These are phyloP conservation scores for Serilophus lunatus DNA, from an alignment of 2,113 vertebrate species.

Conservation along the genomic window DNA sequence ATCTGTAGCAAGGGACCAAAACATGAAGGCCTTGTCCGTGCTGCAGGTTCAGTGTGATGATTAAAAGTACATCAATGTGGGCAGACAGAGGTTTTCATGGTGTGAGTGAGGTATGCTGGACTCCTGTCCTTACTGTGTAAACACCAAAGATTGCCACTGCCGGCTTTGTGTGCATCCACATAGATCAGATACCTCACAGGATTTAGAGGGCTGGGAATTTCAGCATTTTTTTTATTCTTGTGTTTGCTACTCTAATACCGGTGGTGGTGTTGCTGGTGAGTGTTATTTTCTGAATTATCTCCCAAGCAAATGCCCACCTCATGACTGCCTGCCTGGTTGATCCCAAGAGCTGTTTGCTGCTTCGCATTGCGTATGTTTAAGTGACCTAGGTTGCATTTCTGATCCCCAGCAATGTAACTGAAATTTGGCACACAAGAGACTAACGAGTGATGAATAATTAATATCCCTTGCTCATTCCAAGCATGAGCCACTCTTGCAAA, in stretches of 20 bases:
- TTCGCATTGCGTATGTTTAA: not conserved
- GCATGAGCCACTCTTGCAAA: not conserved
- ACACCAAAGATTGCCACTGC: not conserved
- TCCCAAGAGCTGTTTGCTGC: not conserved
- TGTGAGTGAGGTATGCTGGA: rapidly evolving
- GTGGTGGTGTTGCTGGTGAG: not conserved
- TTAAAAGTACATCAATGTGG: not conserved
- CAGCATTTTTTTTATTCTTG: not conserved
- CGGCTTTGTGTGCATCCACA: not conserved
- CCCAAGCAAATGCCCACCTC: not conserved
- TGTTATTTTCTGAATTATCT: not conserved
- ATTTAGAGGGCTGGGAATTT: not conserved
- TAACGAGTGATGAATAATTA: not conserved
- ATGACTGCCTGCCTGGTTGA: not conserved
- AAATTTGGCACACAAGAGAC: not conserved
- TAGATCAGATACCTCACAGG: not conserved
- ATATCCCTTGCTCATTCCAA: not conserved
- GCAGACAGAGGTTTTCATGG: not conserved
- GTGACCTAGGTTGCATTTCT: not conserved
- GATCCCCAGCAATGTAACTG: not conserved
- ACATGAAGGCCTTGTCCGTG: not conserved
- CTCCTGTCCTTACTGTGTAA: not conserved
- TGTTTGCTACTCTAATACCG: not conserved
- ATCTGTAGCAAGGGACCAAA: not conserved
- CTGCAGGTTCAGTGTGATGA: not conserved